Percentiles rank a stretch among this genome's conserved stretches.
These are phyloP conservation scores for Frieseomelitta varia DNA, from an alignment of 1,140 invertebrate genomes.

Conservation along the genomic window DNA sequence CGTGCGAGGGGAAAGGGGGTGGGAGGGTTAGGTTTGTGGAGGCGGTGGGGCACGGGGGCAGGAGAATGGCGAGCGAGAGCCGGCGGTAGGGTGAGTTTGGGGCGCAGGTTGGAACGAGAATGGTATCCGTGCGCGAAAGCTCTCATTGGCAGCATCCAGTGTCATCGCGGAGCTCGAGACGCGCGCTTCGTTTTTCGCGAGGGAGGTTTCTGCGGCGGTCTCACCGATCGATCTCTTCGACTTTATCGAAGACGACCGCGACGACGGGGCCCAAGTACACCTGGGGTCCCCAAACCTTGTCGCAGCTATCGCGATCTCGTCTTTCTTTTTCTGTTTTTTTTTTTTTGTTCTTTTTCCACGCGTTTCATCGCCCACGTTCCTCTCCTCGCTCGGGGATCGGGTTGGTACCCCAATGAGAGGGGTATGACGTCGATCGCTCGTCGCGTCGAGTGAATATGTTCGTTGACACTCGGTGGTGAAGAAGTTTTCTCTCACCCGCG, in stretches of 20 bases:
- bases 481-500: neutral
- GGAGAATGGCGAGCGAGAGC: no score
- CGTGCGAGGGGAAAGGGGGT: neutral
- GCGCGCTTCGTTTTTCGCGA: slow-evolving; percentile 64
- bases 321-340: neutral
- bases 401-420: neutral
- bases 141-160: slow-evolving; percentile 74
- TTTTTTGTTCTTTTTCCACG: no score
- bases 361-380: no score
- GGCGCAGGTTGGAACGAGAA: slow-evolving; percentile 47
- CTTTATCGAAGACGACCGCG: neutral
- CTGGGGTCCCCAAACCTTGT: no score
- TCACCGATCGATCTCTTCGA: neutral
- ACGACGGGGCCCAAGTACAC: no score
- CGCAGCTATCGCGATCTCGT: neutral
- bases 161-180: slow-evolving; percentile 76
- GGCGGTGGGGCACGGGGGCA: no score
- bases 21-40: no score
- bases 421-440: no score
- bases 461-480: neutral
- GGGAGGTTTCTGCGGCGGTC: neutral
- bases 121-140: slow-evolving; percentile 67
- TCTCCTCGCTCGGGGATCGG: neutral
- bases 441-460: no score
- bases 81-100: slow-evolving; percentile 21